Evolutionary conservation across 1,140 invertebrate genomes (phyloP), one percentile per base, ranked within the genome.

Genomic region (Leptopilina boulardi): DNA sequence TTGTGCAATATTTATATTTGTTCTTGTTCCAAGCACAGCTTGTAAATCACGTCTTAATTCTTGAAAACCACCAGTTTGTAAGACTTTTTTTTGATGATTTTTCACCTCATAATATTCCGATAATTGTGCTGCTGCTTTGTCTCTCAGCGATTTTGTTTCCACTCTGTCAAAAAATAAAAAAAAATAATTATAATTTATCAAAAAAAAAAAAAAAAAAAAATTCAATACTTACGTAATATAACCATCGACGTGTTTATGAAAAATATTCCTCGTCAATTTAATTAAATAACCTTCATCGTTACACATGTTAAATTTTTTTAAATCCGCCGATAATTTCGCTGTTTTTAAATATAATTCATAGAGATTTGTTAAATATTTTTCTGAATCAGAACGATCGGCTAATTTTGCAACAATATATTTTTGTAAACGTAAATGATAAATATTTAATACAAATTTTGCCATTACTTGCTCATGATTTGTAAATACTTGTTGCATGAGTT

Each of bases 391-490:
- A 88, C 94, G 94, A 77, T 97, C 95, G 41, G 94, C 93, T 77
- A 99, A 91, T 86, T 95, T 95, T 13, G 94, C 94, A 71, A 95
- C 93, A 51, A 98, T 95, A 87, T 96, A 96, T 84, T 96, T 96
- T 92, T 98, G 96, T 44, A 99, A 91, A 89, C 98, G 97, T 5
- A 97, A 92, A 84, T 99, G 97, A 90, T 98, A 99, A 76, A 99
- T 97, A 86, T 99, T 99, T 1, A 99, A 91, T 38, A 99, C 96
- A 92, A 99, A 98, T 91, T 99, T 99, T 44, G 96, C 95, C 97
- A 99, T 99, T 0, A 99, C 98, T 93, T 98, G 96, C 80, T 99
- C 96, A 0, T 98, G 97, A 91, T 98, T 98, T n/a, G 94, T 94
- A 87, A 99, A 99, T 0, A 99, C 98, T 90, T 96, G 94, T 87